Conservation (phyloP, 2,797 vertebrate genomes). For the Poecile montanus region DNA sequence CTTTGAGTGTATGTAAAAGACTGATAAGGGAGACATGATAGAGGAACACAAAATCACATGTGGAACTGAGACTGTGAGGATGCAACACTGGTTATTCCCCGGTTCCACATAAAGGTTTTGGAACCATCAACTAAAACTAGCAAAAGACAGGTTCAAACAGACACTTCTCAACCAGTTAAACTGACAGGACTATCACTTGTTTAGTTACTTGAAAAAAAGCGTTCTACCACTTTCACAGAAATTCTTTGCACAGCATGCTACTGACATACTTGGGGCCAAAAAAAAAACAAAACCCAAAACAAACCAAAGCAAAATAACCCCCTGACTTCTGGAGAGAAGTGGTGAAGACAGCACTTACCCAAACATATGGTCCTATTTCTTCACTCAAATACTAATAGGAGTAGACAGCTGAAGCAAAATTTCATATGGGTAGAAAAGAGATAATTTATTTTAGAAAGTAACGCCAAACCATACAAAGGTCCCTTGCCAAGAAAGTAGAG, state of each 20-base stretch:
- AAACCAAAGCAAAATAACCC: background rate
- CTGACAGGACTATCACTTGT: background rate
- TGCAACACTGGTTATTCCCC: background rate
- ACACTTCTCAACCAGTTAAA: background rate
- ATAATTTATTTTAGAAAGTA: background rate
- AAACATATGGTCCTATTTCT: background rate
- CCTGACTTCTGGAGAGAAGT: background rate
- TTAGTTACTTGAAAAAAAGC: background rate
- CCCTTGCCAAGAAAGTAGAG: background rate
- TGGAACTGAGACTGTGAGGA: background rate
- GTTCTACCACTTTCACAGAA: background rate
- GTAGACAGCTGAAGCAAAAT: background rate
- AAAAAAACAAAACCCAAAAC: background rate
- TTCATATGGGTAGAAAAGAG: background rate
- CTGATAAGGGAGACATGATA: background rate
- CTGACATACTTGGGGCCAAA: background rate
- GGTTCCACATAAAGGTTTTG: background rate
- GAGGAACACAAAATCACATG: background rate
- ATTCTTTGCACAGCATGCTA: background rate
- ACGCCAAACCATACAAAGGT: background rate
- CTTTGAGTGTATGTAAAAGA: background rate
- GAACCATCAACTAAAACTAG: background rate
- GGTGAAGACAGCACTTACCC: background rate
- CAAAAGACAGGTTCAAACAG: background rate
- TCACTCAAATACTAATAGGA: background rate